A percentile compares a stretch with the other conserved stretches of the same genome.
These are phyloP conservation scores for Tribolium castaneum DNA, from an alignment of 1,140 invertebrate genomes.

Conservation along the genomic window DNA sequence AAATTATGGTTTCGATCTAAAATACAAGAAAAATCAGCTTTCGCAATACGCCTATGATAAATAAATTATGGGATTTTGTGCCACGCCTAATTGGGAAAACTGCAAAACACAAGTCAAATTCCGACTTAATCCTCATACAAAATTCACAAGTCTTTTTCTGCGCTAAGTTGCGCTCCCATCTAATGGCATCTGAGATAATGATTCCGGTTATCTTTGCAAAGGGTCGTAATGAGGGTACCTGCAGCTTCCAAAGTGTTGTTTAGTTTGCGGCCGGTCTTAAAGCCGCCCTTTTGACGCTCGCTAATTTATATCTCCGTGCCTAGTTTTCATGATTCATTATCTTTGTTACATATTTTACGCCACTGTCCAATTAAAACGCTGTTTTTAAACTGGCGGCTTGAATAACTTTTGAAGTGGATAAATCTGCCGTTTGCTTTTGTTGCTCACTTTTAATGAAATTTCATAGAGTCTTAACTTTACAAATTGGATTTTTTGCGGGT, in stretches of 20 bases:
- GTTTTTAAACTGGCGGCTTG: not conserved
- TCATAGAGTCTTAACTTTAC: not conserved
- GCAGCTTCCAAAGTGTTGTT: conserved; percentile 4
- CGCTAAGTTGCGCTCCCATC: too few relatives aligned
- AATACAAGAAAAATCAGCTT: not conserved
- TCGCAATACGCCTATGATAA: not conserved
- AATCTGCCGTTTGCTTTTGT: conserved; percentile 4
- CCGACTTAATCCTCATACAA: not conserved
- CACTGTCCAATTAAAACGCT: conserved; percentile 4
- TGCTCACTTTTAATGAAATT: not conserved
- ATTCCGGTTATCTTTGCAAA: not conserved
- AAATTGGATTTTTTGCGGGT: not conserved
- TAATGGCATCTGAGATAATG: not conserved
- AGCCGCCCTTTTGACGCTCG: not conserved
- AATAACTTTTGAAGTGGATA: conserved; percentile 13
- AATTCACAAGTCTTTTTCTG: too few relatives aligned
- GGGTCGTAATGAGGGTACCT: conserved; percentile 17
- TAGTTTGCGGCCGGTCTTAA: not conserved
- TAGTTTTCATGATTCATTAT: conserved; percentile 18
- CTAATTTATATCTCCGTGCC: not conserved
- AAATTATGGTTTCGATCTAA: not conserved
- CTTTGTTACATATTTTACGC: not conserved
- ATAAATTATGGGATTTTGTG: not conserved
- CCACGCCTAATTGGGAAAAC: not conserved
- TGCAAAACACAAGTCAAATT: not conserved